phyloP scores from a whole-genome alignment of 2,888 invertebrate species.

The Tetragonisca angustula region DNA sequence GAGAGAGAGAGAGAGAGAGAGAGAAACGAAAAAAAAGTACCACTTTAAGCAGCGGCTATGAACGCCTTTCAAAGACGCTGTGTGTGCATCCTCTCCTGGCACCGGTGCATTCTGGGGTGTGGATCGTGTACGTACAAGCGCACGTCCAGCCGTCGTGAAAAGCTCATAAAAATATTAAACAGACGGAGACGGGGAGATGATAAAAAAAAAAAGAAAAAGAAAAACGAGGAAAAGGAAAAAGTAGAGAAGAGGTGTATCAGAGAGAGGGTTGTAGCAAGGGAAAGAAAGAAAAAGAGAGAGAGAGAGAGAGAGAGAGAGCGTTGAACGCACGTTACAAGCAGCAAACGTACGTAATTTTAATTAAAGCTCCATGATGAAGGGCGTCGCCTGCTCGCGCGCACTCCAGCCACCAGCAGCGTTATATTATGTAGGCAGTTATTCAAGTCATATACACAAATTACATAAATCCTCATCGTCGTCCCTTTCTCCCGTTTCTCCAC shows the following conservation, averaged over 20 bases:
- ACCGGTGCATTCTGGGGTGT: slow-evolving; percentile 31
- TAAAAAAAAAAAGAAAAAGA: slow-evolving; percentile 9
- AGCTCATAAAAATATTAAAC: slow-evolving; percentile 82
- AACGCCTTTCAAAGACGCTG: slow-evolving; percentile 77
- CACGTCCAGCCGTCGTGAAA: slow-evolving; percentile 73
- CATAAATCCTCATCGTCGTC: slow-evolving; percentile 76
- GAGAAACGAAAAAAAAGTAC: slow-evolving; percentile 53
- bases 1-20: not conserved
- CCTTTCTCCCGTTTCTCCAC: slow-evolving; percentile 40
- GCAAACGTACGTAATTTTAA: slow-evolving; percentile 83
- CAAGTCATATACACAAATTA: slow-evolving; percentile 81
- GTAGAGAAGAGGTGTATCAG: slow-evolving; percentile 59
- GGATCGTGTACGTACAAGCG: slow-evolving; percentile 29
- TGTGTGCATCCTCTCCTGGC: slow-evolving; percentile 49
- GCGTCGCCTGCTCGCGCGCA: slow-evolving; percentile 71
- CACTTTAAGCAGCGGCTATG: slow-evolving; percentile 72
- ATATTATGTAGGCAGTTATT: slow-evolving; percentile 81
- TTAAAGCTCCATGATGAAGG: slow-evolving; percentile 80
- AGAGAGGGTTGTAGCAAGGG: slow-evolving; percentile 36
- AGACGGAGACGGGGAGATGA: slow-evolving; percentile 69
- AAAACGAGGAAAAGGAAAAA: slow-evolving; percentile 23
- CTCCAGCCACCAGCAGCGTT: slow-evolving; percentile 67
- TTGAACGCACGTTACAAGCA: slow-evolving; percentile 73
- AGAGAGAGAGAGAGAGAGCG: slow-evolving; percentile 24
- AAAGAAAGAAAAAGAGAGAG: slow-evolving; percentile 57